Evolutionary conservation across 2,888 invertebrate genomes (phyloP).

Genomic region (Drosophila peninsularis): DNA sequence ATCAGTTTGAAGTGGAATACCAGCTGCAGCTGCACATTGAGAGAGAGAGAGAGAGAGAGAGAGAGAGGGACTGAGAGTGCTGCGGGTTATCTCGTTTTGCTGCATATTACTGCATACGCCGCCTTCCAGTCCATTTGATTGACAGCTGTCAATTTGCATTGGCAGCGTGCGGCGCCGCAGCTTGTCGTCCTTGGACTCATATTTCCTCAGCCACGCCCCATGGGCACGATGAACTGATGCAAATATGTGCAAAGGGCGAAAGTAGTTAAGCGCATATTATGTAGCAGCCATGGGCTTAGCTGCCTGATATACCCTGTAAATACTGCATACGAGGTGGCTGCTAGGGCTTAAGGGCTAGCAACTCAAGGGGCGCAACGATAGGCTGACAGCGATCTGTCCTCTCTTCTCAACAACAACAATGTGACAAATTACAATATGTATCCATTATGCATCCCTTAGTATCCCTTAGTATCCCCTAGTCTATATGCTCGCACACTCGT

Average conservation of each 20-base stretch:
- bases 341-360: too few species aligned
- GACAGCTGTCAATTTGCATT: constrained; percentile 73
- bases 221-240: constrained; percentile 26
- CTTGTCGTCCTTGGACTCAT: constrained; percentile 17
- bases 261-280: constrained; percentile 1
- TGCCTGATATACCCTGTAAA: constrained; percentile 1
- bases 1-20: constrained; percentile 69
- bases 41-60: background rate
- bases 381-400: too few species aligned
- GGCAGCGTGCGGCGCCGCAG: constrained; percentile 35
- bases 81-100: background rate
- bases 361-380: too few species aligned
- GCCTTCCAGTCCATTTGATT: constrained; percentile 44
- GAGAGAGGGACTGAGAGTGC: background rate
- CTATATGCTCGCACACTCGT: background rate
- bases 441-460: too few species aligned
- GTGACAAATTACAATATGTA: too few species aligned
- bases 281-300: background rate
- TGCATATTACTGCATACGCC: constrained; percentile 10
- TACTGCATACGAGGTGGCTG: background rate
- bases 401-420: too few species aligned
- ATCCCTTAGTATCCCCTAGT: too few species aligned
- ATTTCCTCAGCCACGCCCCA: constrained; percentile 12
- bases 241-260: constrained; percentile 12
- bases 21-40: constrained; percentile 12